These are phyloP conservation scores for Podotricha telesiphe DNA, from an alignment of 2,888 invertebrate genomes.

Conservation along the genomic window DNA sequence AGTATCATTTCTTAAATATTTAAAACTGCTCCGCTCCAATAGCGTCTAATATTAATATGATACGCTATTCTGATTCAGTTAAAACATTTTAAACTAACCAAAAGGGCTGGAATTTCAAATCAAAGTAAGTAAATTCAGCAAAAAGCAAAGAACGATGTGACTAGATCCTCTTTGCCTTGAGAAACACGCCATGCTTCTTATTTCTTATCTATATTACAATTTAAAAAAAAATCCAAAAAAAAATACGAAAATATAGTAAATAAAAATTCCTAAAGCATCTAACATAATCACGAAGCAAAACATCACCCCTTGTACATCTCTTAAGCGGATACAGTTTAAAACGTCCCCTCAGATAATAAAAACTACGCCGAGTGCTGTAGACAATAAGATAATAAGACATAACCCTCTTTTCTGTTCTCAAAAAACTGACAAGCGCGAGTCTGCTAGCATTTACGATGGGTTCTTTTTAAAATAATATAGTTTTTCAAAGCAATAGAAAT, in stretches of 20 bases:
- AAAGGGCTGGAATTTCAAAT: no score
- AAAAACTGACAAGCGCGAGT: conserved; percentile 29
- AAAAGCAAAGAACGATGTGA: no score
- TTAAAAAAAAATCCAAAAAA: background rate
- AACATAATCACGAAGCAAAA: conserved; percentile 44
- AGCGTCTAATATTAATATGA: no score
- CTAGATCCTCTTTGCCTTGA: no score
- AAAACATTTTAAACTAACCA: no score
- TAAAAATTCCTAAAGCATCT: conserved; percentile 19
- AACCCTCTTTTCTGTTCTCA: conserved; percentile 37
- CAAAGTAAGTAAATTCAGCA: no score
- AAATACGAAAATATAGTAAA: conserved; percentile 3
- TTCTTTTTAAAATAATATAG: conserved; percentile 12
- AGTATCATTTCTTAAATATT: no score
- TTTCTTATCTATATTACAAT: background rate
- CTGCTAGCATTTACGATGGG: background rate
- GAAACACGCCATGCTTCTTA: no score
- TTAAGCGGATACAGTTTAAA: conserved; percentile 73
- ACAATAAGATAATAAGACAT: conserved; percentile 71
- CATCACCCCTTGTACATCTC: conserved; percentile 58
- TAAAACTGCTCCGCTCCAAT: no score
- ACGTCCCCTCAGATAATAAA: conserved; percentile 80
- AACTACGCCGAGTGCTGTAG: conserved; percentile 74
- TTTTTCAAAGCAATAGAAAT: background rate
- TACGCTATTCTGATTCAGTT: no score